Evolutionary conservation across 2,797 vertebrate species (phyloP).

Genomic region (Anguilla obscura): DNA sequence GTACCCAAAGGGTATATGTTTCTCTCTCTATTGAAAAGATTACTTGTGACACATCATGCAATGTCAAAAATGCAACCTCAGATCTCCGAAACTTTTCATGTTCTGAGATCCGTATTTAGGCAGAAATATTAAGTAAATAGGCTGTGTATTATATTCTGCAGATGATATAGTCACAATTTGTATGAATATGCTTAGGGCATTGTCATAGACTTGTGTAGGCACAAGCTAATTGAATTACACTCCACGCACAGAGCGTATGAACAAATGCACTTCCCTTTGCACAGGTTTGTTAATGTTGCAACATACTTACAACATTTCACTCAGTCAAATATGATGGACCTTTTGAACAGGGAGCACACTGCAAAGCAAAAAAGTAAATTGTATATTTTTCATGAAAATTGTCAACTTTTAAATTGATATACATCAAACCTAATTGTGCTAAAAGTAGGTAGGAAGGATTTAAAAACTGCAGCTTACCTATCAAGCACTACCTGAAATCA

Average conservation of each 20-base stretch:
- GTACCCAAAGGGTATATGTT: not conserved
- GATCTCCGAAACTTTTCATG: not conserved
- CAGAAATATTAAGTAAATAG: not conserved
- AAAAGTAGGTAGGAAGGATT: no score
- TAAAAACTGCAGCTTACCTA: no score
- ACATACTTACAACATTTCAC: not conserved
- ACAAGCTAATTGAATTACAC: not conserved
- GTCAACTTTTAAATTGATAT: not conserved
- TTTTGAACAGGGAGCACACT: not conserved
- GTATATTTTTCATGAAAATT: not conserved
- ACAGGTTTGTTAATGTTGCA: not conserved
- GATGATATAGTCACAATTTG: not conserved
- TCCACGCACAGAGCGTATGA: no score
- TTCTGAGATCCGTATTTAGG: no score
- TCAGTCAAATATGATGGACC: not conserved
- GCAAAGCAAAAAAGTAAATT: not conserved
- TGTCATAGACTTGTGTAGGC: not conserved
- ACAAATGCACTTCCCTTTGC: not conserved
- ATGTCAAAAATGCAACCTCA: not conserved
- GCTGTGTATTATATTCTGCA: not conserved
- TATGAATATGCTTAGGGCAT: no score
- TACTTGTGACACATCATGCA: not conserved
- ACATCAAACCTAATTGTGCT: no score
- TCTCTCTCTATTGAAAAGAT: not conserved
- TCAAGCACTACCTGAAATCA: no score